Conservation (phyloP, 2,888 invertebrate genomes). For the Yponomeuta cagnagella region DNA sequence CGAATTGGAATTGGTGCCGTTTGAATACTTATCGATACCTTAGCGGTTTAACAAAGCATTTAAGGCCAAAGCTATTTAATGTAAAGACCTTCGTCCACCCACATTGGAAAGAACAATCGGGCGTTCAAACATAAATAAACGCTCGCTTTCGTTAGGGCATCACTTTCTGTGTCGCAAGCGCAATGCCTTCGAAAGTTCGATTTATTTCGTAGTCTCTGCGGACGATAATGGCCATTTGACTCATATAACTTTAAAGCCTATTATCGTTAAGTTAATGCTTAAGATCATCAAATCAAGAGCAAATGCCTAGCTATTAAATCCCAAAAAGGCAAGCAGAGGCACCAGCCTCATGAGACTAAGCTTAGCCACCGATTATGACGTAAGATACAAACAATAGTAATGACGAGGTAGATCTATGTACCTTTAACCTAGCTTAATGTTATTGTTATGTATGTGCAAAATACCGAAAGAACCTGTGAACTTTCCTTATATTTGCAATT, state of each 20-base stretch:
- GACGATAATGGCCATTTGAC: background rate
- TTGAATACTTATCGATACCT: background rate
- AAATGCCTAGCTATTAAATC: background rate
- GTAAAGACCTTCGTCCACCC: conserved; percentile 11
- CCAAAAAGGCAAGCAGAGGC: conserved; percentile 1
- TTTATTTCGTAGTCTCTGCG: conserved; percentile 9
- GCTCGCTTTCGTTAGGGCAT: conserved; percentile 43
- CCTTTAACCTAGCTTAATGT: background rate
- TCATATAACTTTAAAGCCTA: background rate
- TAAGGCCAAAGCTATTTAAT: background rate
- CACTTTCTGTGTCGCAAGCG: conserved; percentile 39
- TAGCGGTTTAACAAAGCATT: background rate
- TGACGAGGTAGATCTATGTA: too few relatives aligned
- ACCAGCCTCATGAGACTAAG: background rate
- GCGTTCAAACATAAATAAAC: conserved; percentile 30
- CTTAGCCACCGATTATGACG: background rate
- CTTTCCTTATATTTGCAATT: background rate
- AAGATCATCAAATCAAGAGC: background rate
- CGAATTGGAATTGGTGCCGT: background rate
- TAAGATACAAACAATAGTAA: background rate
- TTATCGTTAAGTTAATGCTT: background rate
- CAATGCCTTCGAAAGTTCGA: conserved; percentile 14
- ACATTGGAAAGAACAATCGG: conserved; percentile 2
- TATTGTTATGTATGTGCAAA: background rate
- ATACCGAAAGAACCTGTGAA: background rate